phyloP scores from a whole-genome alignment of 2,888 invertebrate species.

The Euproctis similis region DNA sequence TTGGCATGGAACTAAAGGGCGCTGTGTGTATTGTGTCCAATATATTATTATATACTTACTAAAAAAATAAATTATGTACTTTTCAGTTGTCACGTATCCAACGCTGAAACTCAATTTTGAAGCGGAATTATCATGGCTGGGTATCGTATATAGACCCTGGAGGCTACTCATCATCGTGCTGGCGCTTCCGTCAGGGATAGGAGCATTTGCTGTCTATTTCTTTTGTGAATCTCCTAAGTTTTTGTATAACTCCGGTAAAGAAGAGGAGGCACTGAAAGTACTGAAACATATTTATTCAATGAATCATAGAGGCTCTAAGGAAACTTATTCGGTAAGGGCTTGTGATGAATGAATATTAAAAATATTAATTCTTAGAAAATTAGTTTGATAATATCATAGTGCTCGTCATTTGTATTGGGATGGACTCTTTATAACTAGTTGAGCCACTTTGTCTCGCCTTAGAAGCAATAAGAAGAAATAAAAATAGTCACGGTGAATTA shows the following conservation, averaged over 20 bases:
- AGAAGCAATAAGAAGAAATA: too few species aligned
- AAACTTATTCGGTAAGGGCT: constrained; percentile 45
- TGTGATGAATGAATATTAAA: too few species aligned
- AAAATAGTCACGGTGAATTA: too few species aligned
- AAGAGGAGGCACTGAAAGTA: constrained; percentile 75
- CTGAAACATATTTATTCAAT: constrained; percentile 49
- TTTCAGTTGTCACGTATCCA: constrained; percentile 79
- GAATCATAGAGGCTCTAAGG: constrained; percentile 39
- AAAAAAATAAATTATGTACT: too few species aligned
- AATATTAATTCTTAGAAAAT: too few species aligned
- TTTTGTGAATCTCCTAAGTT: constrained; percentile 89
- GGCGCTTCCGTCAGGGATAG: constrained; percentile 59
- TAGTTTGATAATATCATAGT: too few species aligned
- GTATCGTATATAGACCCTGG: constrained; percentile 82
- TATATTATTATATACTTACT: too few species aligned
- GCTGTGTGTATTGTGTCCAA: too few species aligned
- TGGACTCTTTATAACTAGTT: too few species aligned
- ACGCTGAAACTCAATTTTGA: constrained; percentile 75
- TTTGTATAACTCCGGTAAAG: constrained; percentile 77
- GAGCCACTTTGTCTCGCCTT: too few species aligned
- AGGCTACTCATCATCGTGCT: constrained; percentile 78
- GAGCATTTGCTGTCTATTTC: constrained; percentile 74
- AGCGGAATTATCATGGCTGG: constrained; percentile 51
- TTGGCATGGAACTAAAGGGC: too few species aligned
- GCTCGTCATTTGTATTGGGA: too few species aligned